Percentiles rank a stretch among this genome's conserved stretches.
phyloP scores from a whole-genome alignment of 2,113 vertebrate genomes.

The Psammodynastes pulverulentus region DNA sequence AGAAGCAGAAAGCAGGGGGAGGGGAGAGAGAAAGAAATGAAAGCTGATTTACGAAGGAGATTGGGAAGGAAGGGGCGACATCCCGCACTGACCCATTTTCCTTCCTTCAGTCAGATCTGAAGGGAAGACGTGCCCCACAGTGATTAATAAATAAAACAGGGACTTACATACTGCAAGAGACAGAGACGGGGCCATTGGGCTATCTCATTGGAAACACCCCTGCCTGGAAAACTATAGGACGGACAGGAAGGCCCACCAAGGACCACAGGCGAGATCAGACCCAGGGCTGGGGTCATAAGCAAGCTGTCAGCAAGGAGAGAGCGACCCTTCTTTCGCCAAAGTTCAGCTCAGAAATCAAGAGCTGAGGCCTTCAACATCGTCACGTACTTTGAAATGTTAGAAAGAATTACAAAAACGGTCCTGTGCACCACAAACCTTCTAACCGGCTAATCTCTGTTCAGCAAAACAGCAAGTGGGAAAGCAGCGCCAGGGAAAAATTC shows the following conservation, averaged over 20 bases:
- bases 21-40: not conserved
- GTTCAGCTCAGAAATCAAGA: not conserved
- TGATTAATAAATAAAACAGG: not conserved
- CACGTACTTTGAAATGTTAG: not conserved
- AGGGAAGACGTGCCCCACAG: fast-evolving
- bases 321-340: not conserved
- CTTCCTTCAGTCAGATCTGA: not conserved
- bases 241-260: not conserved
- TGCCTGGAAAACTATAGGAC: not conserved
- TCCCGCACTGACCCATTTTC: not conserved
- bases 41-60: not conserved
- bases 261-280: fast-evolving
- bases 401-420: not conserved
- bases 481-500: not conserved
- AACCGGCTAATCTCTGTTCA: not conserved
- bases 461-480: not conserved
- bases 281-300: not conserved
- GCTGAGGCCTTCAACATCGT: not conserved
- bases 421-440: not conserved
- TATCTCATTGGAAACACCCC: fast-evolving
- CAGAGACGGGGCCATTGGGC: not conserved
- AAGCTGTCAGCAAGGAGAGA: not conserved
- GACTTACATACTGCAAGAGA: not conserved
- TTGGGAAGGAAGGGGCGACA: not conserved
- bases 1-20: not conserved